Evolutionary conservation across 2,113 vertebrate species (phyloP).

Genomic region (Archocentrus centrarchus): DNA sequence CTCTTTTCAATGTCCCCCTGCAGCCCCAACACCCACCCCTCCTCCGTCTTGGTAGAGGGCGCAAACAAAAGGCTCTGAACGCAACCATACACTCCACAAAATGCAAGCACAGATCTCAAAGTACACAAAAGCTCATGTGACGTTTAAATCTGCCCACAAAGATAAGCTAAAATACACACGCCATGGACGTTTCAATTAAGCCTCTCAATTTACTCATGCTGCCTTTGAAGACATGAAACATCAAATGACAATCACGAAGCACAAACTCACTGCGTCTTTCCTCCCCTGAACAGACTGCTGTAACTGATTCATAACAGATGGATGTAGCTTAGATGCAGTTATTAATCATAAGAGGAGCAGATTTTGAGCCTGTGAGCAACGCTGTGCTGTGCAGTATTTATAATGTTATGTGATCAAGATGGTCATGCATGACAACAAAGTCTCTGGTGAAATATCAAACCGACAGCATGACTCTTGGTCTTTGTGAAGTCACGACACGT

Average conservation of each 20-base stretch:
- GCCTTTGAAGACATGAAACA: conserved; percentile 20
- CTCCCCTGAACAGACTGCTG: conserved; percentile 34
- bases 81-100: conserved; percentile 7
- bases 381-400: conserved; percentile 35
- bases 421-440: conserved; percentile 9
- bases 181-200: not conserved
- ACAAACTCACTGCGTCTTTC: conserved; percentile 7
- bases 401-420: conserved; percentile 50
- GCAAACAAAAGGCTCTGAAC: conserved; percentile 67
- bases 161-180: not conserved
- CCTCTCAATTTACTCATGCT: not conserved
- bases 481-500: conserved; percentile 35
- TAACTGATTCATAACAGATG: conserved; percentile 62
- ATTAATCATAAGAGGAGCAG: conserved; percentile 52
- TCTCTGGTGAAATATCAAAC: conserved; percentile 35
- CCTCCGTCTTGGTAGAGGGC: conserved; percentile 40
- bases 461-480: not conserved
- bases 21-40: conserved; percentile 54
- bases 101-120: conserved; percentile 14
- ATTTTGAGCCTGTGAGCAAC: conserved; percentile 55
- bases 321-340: conserved; percentile 41
- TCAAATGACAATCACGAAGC: not conserved
- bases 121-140: not conserved
- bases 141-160: not conserved
- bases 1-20: conserved; percentile 56